Evolutionary conservation across 1,140 invertebrate genomes (phyloP), one percentile per base, ranked within the genome.

Genomic region (Anastrepha ludens): DNA sequence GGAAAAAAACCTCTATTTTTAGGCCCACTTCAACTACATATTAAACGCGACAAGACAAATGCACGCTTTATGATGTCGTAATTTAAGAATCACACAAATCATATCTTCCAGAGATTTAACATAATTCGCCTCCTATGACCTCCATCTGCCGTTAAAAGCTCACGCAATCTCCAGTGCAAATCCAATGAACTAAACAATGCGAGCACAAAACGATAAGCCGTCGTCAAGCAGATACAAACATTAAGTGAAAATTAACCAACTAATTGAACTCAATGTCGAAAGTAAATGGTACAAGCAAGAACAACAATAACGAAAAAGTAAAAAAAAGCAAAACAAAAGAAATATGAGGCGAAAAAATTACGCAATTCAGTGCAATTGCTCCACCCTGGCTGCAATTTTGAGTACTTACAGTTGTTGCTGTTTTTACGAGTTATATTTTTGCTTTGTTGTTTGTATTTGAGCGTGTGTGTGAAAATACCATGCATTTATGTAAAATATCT

Each of bases 211-310:
- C 47, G n/a, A 55, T 29, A 55, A 81, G 47, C 17, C 47, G 44
- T 47, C 2, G 7, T 11, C 20, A 67, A 6, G 3, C 17, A 70
- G 11, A 3, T 55, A 67, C 4, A 6, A 4, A 55, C 17, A 81
- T 58, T 55, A 81, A 81, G 74, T 81, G 74, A 81, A 81, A 81
- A 81, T 81, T 81, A 81, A 81, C 74, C 20, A 81, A 81, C 74
- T 81, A 81, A 81, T 81, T 81, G 74, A 81, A 81, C 74, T 81
- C 50, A 81, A 81, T 81, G 50, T 81, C 20, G 47, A 81, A 81
- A 55, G 74, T 58, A 58, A 55, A 17, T 81, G 47, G 11, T 81
- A 81, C n/a, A 55, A 55, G 74, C 55, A 29, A 6, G n/a, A 81
- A 81, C 74, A 55, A 50, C 74, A 81, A 74, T 41, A 65, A 55